Evolutionary conservation across 2,888 invertebrate species (phyloP).

Genomic region (Hipparchia sbordonii): DNA sequence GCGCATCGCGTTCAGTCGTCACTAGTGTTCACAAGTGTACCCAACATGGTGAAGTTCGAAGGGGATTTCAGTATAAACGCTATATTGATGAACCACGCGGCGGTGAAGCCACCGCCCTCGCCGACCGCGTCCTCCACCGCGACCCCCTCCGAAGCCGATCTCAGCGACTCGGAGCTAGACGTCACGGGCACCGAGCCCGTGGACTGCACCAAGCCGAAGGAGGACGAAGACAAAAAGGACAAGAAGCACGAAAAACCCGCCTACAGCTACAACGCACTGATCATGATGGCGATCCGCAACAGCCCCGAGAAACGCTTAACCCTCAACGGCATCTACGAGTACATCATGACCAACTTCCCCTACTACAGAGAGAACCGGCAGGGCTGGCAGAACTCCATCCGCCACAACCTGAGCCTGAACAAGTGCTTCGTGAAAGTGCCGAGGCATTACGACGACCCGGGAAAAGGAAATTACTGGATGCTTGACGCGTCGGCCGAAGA

Average conservation of each 20-base stretch:
- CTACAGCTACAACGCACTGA: conserved; percentile 99
- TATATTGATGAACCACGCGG: conserved; percentile 85
- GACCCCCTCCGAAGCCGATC: conserved; percentile 68
- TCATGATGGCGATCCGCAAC: conserved; percentile 99
- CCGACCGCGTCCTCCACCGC: conserved; percentile 71
- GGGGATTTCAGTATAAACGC: conserved; percentile 92
- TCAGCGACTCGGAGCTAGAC: conserved; percentile 88
- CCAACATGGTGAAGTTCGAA: conserved; percentile 80
- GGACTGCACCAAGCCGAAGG: conserved; percentile 85
- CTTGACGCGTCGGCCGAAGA: conserved; percentile 98
- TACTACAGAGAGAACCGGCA: conserved; percentile 99
- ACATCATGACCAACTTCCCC: conserved; percentile 99
- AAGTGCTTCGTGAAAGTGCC: conserved; percentile 99
- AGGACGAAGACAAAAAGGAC: conserved; percentile 64
- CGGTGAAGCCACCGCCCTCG: conserved; percentile 69
- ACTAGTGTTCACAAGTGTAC: conserved; percentile 57
- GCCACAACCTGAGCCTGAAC: conserved; percentile 98
- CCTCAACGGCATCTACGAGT: conserved; percentile 98
- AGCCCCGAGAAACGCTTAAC: conserved; percentile 97
- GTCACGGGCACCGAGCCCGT: conserved; percentile 90
- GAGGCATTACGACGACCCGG: conserved; percentile 99
- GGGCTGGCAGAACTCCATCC: conserved; percentile 99
- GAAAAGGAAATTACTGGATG: conserved; percentile 99
- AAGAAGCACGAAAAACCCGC: conserved; percentile 96
- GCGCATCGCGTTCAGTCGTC: conserved; percentile 44